Percentiles rank a stretch among this genome's conserved stretches.
Conservation (phyloP, 2,888 invertebrate species). For the Patella depressa region DNA sequence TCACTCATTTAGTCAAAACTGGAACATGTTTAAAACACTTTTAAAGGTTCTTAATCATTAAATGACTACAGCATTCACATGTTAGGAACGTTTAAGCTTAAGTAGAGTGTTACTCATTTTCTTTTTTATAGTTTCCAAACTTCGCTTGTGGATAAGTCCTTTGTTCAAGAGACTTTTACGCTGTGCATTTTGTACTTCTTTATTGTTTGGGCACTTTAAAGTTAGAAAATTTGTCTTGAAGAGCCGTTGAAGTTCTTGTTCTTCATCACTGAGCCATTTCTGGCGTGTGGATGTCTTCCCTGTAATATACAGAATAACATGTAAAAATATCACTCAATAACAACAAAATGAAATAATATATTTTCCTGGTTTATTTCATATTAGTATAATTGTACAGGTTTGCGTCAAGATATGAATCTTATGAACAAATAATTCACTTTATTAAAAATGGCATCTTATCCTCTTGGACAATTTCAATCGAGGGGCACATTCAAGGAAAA, state of each 20-base stretch:
- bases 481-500: no score
- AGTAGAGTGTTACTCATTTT: constrained; percentile 28
- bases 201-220: constrained; percentile 17
- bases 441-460: no score
- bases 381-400: no score
- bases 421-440: no score
- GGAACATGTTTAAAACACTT: no score
- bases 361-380: no score
- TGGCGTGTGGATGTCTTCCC: neutral
- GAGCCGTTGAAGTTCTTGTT: constrained; percentile 21
- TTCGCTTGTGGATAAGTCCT: constrained; percentile 22
- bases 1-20: no score
- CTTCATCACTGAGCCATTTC: constrained; percentile 24
- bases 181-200: constrained; percentile 19
- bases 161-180: constrained; percentile 16
- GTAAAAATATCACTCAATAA: neutral
- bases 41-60: no score
- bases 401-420: no score
- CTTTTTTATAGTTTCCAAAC: constrained; percentile 28
- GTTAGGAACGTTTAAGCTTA: neutral
- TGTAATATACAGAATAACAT: neutral
- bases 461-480: no score
- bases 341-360: no score
- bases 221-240: constrained; percentile 26
- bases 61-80: no score